phyloP scores from a whole-genome alignment of 2,888 invertebrate genomes.

The Drosophila lutescens region DNA sequence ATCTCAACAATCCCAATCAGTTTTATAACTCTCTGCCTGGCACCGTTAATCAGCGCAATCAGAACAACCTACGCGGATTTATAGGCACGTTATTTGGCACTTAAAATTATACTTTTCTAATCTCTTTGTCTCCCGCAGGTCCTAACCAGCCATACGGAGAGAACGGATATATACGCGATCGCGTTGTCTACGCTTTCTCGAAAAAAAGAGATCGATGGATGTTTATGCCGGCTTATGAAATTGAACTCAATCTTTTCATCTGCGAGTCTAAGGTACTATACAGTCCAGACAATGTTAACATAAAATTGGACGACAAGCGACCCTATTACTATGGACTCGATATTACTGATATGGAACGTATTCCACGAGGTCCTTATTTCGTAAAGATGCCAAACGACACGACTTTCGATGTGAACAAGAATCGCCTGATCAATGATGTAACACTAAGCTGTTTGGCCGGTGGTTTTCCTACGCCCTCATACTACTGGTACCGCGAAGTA shows the following conservation, averaged over 20 bases:
- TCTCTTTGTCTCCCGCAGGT: slow-evolving; percentile 46
- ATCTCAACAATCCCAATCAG: slow-evolving; percentile 72
- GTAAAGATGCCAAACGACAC: slow-evolving; percentile 92
- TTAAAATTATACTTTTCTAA: not conserved
- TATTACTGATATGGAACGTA: slow-evolving; percentile 90
- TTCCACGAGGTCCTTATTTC: slow-evolving; percentile 95
- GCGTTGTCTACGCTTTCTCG: slow-evolving; percentile 91
- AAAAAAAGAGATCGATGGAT: slow-evolving; percentile 92
- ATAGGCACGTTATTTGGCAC: slow-evolving; percentile 59
- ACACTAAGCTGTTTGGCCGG: slow-evolving; percentile 92
- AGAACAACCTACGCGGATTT: slow-evolving; percentile 75
- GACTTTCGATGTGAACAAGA: slow-evolving; percentile 92
- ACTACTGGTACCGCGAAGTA: slow-evolving; percentile 95
- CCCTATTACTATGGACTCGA: slow-evolving; percentile 94
- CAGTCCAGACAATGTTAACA: slow-evolving; percentile 87
- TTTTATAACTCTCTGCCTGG: slow-evolving; percentile 70
- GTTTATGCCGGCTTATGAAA: slow-evolving; percentile 91
- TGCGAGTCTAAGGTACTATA: slow-evolving; percentile 88
- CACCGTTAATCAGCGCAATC: slow-evolving; percentile 72
- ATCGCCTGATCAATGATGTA: slow-evolving; percentile 89
- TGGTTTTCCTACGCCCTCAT: slow-evolving; percentile 95
- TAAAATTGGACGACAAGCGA: slow-evolving; percentile 90
- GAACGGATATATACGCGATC: slow-evolving; percentile 87
- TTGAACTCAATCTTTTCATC: slow-evolving; percentile 91
- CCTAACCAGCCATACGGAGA: slow-evolving; percentile 72